phyloP scores from a whole-genome alignment of 2,797 vertebrate genomes.

The Vipera ursinii region DNA sequence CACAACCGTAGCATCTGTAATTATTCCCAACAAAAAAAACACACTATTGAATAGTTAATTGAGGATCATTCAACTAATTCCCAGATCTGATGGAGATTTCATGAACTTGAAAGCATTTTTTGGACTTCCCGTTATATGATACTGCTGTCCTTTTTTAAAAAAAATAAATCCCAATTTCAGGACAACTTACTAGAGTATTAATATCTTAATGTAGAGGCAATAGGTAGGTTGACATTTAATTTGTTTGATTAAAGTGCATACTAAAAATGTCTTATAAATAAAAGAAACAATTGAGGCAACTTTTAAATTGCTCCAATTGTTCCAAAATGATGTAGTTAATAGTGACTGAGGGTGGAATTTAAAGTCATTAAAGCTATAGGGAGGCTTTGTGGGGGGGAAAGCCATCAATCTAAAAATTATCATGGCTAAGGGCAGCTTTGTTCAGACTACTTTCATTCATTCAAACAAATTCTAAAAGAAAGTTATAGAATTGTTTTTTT shows the following conservation, averaged over 20 bases:
- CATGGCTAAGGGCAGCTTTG: conserved; percentile 50
- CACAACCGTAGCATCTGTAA: no score
- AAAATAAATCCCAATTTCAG: conserved; percentile 49
- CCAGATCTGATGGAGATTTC: conserved; percentile 45
- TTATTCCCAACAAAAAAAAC: no score
- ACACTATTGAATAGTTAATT: conserved; percentile 12
- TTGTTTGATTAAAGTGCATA: conserved; percentile 70
- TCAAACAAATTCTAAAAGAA: conserved; percentile 38
- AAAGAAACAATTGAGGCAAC: conserved; percentile 63
- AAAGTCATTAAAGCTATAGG: conserved; percentile 58
- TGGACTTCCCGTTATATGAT: conserved; percentile 8
- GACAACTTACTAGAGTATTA: conserved; percentile 61
- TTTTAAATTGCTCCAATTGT: conserved; percentile 67
- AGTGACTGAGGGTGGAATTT: conserved; percentile 59
- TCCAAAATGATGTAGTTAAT: conserved; percentile 62
- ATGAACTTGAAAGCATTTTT: conserved; percentile 52
- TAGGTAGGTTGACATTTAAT: conserved; percentile 65
- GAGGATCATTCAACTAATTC: conserved; percentile 40
- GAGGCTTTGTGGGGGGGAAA: not conserved
- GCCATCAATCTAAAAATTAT: conserved; percentile 31
- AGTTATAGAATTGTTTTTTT: conserved; percentile 20
- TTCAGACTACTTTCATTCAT: conserved; percentile 52
- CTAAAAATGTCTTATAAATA: conserved; percentile 67
- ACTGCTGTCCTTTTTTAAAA: conserved; percentile 39
- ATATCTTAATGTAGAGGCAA: conserved; percentile 64